phyloP scores from a whole-genome alignment of 2,888 invertebrate genomes.

The Latrodectus elegans region DNA sequence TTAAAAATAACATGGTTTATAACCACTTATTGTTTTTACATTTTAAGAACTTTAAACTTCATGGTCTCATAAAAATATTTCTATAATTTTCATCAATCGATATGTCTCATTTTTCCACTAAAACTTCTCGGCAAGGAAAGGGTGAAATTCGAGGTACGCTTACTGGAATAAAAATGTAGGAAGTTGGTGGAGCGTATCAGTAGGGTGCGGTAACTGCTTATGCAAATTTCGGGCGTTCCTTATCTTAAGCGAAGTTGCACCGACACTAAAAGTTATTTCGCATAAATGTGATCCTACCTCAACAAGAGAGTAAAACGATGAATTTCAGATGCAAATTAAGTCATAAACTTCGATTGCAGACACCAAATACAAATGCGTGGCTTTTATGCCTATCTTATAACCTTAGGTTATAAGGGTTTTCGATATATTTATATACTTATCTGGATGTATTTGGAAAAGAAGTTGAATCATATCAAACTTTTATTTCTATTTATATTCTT shows the following conservation, averaged over 20 bases:
- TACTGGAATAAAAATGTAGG: slow-evolving; percentile 49
- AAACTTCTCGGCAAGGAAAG: slow-evolving; percentile 1
- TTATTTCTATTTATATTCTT: slow-evolving; percentile 40
- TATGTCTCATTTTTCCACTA: slow-evolving; percentile 11
- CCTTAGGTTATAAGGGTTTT: background rate
- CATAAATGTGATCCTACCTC: slow-evolving; percentile 56
- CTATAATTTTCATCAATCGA: too few relatives aligned
- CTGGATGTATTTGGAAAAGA: slow-evolving; percentile 24
- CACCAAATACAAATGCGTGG: slow-evolving; percentile 47
- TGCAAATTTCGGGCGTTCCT: slow-evolving; percentile 52
- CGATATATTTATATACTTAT: slow-evolving; percentile 47
- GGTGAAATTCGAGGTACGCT: slow-evolving; percentile 40
- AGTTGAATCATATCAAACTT: slow-evolving; percentile 33
- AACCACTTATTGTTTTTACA: too few relatives aligned
- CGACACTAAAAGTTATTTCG: slow-evolving; percentile 62
- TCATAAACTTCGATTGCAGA: slow-evolving; percentile 64
- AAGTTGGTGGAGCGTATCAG: slow-evolving; percentile 41
- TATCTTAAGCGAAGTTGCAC: slow-evolving; percentile 53
- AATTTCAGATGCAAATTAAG: slow-evolving; percentile 65
- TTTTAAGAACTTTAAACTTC: too few relatives aligned
- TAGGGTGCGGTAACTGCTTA: slow-evolving; percentile 52
- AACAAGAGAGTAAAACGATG: slow-evolving; percentile 25
- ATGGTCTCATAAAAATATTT: too few relatives aligned
- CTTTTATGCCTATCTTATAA: slow-evolving; percentile 22
- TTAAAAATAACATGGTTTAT: too few relatives aligned